phyloP scores from a whole-genome alignment of 1,140 invertebrate genomes.

The Drosophila neocordata region DNA sequence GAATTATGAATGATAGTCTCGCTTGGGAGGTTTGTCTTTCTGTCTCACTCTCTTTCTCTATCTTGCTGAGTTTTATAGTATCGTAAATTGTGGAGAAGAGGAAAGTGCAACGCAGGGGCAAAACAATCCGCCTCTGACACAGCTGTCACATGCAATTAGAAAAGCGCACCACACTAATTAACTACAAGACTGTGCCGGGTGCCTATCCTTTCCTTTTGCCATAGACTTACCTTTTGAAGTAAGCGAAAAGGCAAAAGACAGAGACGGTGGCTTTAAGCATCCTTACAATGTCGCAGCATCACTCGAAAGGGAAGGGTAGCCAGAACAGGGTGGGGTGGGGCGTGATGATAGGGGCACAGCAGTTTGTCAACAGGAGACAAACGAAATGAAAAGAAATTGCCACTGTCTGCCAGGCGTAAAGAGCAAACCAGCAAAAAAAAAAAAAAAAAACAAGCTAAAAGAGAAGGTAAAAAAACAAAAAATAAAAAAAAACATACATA shows the following conservation, averaged over 20 bases:
- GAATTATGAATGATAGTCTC: slow-evolving; percentile 35
- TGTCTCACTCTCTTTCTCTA: background rate
- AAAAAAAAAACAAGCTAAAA: slow-evolving; percentile 23
- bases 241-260: background rate
- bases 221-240: slow-evolving; percentile 50
- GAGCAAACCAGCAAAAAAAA: slow-evolving; percentile 20
- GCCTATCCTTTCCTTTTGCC: background rate
- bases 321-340: slow-evolving; percentile 26
- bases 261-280: slow-evolving; percentile 36
- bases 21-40: background rate
- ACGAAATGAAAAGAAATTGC: slow-evolving; percentile 78
- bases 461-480: background rate
- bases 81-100: slow-evolving; percentile 48
- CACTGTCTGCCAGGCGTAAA: slow-evolving; percentile 64
- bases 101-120: background rate
- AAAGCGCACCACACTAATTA: slow-evolving; percentile 69
- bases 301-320: slow-evolving; percentile 57
- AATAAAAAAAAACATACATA: slow-evolving; percentile 11
- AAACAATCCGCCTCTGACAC: background rate
- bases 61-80: slow-evolving; percentile 51
- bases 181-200: slow-evolving; percentile 49
- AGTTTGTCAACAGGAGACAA: slow-evolving; percentile 73
- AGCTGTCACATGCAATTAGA: slow-evolving; percentile 73
- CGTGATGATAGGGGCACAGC: slow-evolving; percentile 34
- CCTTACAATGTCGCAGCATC: slow-evolving; percentile 72